Evolutionary conservation across 2,797 vertebrate species (phyloP), one percentile per base, ranked within the genome.

Genomic region (Danio aesculapii): DNA sequence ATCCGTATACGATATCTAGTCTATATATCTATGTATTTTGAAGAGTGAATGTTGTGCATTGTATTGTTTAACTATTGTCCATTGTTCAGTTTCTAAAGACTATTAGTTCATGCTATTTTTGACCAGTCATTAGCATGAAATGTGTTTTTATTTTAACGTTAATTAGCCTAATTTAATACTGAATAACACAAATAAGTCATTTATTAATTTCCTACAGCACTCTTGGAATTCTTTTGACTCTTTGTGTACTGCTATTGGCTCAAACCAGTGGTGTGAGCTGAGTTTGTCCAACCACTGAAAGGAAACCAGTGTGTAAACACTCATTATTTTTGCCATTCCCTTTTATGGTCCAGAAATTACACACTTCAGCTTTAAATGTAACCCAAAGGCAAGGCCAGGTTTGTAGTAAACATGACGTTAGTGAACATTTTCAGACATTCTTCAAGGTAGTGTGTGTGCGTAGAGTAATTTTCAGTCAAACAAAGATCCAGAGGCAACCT

Each of bases 371-470:
- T 70, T 70, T 70, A 78, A 30, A 61, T 14, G 5, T 52, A 61
- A 50, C 8, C 47, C 43, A 79, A 79, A 71, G 8, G 17, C 39
- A 52, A 55, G 21, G 17, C 47, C 47, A 39, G 72, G 44, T 44
- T 17, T 61, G 53, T 67, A 79, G n/a, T 63, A 63, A 52, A 75
- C 12, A 11, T 49, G 71, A 17, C 16, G 43, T 50, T 52, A 47
- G 30, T 69, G 63, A 79, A 41, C 50, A 68, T 53, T 39, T 72
- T 41, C 59, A 79, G 41, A 53, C 41, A 47, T 63, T 64, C 17
- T 17, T 30, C 39, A 8, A 12, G 53, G 39, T 72, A 79, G 49
- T 63, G 19, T 64, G 39, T 19, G 19, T 44, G 47, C 46, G 68
- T 50, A 19, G 2, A 30, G 12, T 66, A 14, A 50, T 49, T 78